Percentiles rank a stretch among this genome's conserved stretches.
Conservation (phyloP, 2,888 invertebrate species). For the Gymnocheta viridis region DNA sequence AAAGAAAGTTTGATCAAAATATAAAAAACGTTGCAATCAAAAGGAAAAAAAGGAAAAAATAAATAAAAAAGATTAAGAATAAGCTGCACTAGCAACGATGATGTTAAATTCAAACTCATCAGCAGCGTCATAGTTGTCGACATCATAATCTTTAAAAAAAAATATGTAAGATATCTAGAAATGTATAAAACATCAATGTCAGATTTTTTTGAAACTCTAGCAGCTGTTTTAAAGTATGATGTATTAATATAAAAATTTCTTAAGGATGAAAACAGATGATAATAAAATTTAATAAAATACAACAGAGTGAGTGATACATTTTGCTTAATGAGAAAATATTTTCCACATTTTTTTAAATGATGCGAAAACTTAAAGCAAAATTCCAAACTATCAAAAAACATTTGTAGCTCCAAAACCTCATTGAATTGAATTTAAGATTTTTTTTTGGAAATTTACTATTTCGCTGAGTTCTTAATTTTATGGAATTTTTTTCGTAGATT, state of each 20-base stretch:
- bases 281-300: background rate
- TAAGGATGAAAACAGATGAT: background rate
- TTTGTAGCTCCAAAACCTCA: too few relatives aligned
- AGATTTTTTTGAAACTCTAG: background rate
- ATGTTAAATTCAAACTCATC: conserved; percentile 48
- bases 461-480: too few relatives aligned
- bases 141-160: conserved; percentile 10
- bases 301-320: background rate
- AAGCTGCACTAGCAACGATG: conserved; percentile 22
- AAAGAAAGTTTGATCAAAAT: conserved; percentile 19
- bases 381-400: too few relatives aligned
- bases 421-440: too few relatives aligned
- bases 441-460: too few relatives aligned
- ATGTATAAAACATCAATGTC: conserved; percentile 32
- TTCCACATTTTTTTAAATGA: too few relatives aligned
- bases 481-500: too few relatives aligned
- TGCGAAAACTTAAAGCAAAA: too few relatives aligned
- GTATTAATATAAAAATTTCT: background rate
- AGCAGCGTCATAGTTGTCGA: background rate
- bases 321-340: too few relatives aligned
- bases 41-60: too few relatives aligned
- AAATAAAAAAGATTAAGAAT: conserved; percentile 12
- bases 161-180: background rate
- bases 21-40: too few relatives aligned
- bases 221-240: background rate